Base-by-base conservation (phyloP, 2,888 invertebrate genomes). In the Aphidius colemani region DNA sequence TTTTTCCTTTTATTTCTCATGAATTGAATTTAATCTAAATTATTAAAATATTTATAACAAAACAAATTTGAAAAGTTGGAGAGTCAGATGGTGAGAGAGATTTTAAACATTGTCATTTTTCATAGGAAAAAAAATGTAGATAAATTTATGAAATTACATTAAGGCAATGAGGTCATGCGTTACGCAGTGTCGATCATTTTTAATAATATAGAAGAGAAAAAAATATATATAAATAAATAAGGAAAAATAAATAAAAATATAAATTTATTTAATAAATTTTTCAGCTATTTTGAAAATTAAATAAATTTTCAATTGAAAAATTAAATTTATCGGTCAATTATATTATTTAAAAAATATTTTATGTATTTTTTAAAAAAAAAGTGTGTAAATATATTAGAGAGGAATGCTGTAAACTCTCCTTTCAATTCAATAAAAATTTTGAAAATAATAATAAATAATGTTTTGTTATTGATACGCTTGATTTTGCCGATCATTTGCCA, bases 91-190 rank as follows among this genome's bases (percentile, higher is more conserved):
- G 6, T 11, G 2, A 48, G 10, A 13, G 48, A n/a, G 13, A n/a
- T 10, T 48, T n/a, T 13, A 48, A 7, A 13, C 7, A 13, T 48
- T 48, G n/a, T 13, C n/a, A 9, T 48, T 48, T 48, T 48, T n/a
- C 53, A n/a, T n/a, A 40, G 53, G n/a, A 30, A 53, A 30, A 53
- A 30, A 30, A 30, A 5, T 5, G 5, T 30, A 30, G 1, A 53
- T 41, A 13, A 43, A 13, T 18, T n/a, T 53, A 6, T n/a, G 4
- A 43, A 41, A 71, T 73, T 77, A 76, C 76, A 80, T 80, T 78
- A 80, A 79, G 79, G 78, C 76, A 80, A 80, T 70, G 75, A 72
- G 80, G 80, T 79, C 79, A 75, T 72, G 68, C 71, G 70, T 71
- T 70, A 66, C 67, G 53, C 66, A 64, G 67, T 64, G 66, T 55